Base-by-base conservation (phyloP, 1,140 invertebrate species). In the Brachionus manjavacas region DNA sequence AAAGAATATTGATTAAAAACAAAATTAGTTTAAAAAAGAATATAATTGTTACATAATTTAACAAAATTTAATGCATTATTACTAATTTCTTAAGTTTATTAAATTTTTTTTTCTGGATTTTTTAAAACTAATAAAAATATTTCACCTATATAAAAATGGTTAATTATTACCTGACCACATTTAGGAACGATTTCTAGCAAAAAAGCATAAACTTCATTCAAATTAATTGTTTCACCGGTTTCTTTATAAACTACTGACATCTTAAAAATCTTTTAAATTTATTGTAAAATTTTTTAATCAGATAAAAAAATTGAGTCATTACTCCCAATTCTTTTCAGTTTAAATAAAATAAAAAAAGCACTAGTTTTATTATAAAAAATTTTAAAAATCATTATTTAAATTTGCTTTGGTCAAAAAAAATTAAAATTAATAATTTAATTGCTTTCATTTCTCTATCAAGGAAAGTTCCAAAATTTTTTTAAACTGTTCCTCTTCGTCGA, bases 171-270 rank as follows among this genome's bases (percentile, higher is more conserved):
- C 39, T 81, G 52, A 64, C 79, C 52, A 81, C 79, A 81, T 81
- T 81, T 60, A 41, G 79, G 79, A 81, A 81, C 64, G 12, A 81
- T 64, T 66, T 81, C 79, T 25, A 81, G 23, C 41, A 81, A 81
- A 23, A 64, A 60, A 41, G 20, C 14, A 64, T 64, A 81, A 25
- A 81, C 60, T 64, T 64, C 49, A 46, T 81, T 81, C 25, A 81
- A 60, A 64, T 81, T 81, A 31, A 81, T 60, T 9, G 23, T 81
- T 81, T 81, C 79, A 64, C 31, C 20, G 72, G 41, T 49, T 9
- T 43, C 46, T 25, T 16, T 25, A 12, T 20, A 23, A 12, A 76
- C 43, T 11, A 76, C 72, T 25, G 41, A 49, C 72, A 76, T 76
- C 14, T 49, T 72, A 35, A 35, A 35, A 35, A 72, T 41, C 31